These are phyloP conservation scores for Dendronephthya gigantea DNA, from an alignment of 64 coral and sea anemone species.

Conservation along the genomic window DNA sequence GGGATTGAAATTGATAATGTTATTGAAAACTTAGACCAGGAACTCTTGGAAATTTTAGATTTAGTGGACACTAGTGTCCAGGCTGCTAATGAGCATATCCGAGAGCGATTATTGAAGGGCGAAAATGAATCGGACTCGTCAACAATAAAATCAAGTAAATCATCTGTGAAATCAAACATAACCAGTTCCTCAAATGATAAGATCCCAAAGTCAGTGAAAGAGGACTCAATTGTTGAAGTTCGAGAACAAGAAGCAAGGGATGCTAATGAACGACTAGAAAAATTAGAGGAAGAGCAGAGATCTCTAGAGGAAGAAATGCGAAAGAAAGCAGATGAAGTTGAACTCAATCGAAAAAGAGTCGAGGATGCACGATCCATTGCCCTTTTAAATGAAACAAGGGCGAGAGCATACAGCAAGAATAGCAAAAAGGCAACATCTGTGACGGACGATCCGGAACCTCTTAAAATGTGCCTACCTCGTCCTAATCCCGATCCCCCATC, in stretches of 20 bases:
- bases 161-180: neutral
- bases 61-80: neutral
- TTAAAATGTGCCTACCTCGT: too few relatives aligned
- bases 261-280: neutral
- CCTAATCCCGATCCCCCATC: neutral
- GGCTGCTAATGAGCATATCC: neutral
- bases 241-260: neutral
- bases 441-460: too few relatives aligned
- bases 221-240: neutral
- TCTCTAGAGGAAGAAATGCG: too few relatives aligned
- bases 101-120: neutral
- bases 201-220: neutral
- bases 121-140: neutral
- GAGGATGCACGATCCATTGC: too few relatives aligned
- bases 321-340: too few relatives aligned
- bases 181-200: neutral
- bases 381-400: neutral
- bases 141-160: neutral
- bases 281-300: neutral
- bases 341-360: too few relatives aligned
- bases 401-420: neutral
- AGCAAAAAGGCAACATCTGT: neutral
- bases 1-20: too few relatives aligned
- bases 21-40: neutral
- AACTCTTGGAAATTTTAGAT: neutral